These are phyloP conservation scores for Apodemia hepburni DNA, from an alignment of 2,888 invertebrate species.

Conservation along the genomic window DNA sequence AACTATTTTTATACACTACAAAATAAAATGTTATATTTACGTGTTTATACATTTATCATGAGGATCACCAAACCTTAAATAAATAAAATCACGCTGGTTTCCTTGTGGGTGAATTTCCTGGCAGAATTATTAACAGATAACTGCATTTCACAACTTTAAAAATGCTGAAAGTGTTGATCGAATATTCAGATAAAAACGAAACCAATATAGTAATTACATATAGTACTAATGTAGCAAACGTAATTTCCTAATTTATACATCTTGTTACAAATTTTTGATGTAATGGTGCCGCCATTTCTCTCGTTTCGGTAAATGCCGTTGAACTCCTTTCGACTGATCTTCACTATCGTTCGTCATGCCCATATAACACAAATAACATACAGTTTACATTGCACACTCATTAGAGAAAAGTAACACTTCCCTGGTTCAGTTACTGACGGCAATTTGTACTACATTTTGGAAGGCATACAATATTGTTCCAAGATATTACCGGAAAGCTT, in stretches of 20 bases:
- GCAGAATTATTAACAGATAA: too few species aligned
- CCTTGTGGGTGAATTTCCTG: too few species aligned
- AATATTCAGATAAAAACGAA: too few species aligned
- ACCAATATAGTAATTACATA: too few species aligned
- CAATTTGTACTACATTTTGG: not conserved
- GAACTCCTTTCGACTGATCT: conserved; percentile 52
- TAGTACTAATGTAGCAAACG: not conserved
- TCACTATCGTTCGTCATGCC: conserved; percentile 38
- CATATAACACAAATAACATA: conserved; percentile 35
- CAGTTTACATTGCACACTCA: conserved; percentile 33
- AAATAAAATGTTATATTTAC: too few species aligned
- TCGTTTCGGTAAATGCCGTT: conserved; percentile 44
- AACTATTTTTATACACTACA: too few species aligned
- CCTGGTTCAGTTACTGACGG: conserved; percentile 18
- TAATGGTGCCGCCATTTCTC: conserved; percentile 63
- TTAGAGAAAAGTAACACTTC: conserved; percentile 39
- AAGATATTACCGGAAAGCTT: not conserved
- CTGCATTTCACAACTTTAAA: too few species aligned
- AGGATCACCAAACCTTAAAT: too few species aligned
- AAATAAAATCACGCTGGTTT: too few species aligned
- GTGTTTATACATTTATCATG: too few species aligned
- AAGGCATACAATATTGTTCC: conserved; percentile 6
- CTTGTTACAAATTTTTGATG: not conserved
- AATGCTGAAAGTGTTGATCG: too few species aligned
- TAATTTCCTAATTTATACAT: not conserved